phyloP scores from a whole-genome alignment of 2,113 vertebrate species.

The Glaucidium brasilianum region DNA sequence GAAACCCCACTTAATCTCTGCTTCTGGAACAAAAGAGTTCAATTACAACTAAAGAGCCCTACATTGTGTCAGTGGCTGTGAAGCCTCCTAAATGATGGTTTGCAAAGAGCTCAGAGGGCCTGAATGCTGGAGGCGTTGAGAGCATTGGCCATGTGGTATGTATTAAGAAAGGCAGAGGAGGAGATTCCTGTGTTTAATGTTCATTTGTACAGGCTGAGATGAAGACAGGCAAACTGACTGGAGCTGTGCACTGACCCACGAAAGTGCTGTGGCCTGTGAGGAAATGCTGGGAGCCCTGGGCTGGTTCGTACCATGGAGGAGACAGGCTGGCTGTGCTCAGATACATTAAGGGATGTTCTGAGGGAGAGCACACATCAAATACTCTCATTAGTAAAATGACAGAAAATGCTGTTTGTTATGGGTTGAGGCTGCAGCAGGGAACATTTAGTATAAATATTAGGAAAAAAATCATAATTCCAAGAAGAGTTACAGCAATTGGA shows the following conservation, averaged over 20 bases:
- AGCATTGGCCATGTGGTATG: not conserved
- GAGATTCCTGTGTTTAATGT: not conserved
- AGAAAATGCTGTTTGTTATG: conserved; percentile 60
- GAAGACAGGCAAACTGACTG: conserved; percentile 29
- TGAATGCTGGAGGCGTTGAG: not conserved
- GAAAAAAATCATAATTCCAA: conserved; percentile 44
- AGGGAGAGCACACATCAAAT: conserved; percentile 19
- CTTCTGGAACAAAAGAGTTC: not conserved
- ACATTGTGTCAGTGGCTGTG: not conserved
- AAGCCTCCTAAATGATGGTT: not conserved
- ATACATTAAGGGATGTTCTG: conserved; percentile 15
- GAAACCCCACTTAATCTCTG: not conserved
- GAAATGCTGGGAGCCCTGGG: not conserved
- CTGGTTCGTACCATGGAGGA: not conserved
- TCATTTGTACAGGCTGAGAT: conserved; percentile 31
- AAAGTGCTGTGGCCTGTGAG: conserved; percentile 14
- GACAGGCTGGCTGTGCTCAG: conserved; percentile 37
- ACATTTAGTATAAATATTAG: conserved; percentile 59
- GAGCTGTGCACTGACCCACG: not conserved
- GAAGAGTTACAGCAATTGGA: conserved; percentile 54
- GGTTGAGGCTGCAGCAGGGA: conserved; percentile 55
- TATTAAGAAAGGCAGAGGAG: not conserved
- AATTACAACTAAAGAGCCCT: not conserved
- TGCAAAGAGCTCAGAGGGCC: not conserved
- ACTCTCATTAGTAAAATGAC: conserved; percentile 38